Conservation (phyloP, 2,113 vertebrate genomes). For the Pollachius pollachius region DNA sequence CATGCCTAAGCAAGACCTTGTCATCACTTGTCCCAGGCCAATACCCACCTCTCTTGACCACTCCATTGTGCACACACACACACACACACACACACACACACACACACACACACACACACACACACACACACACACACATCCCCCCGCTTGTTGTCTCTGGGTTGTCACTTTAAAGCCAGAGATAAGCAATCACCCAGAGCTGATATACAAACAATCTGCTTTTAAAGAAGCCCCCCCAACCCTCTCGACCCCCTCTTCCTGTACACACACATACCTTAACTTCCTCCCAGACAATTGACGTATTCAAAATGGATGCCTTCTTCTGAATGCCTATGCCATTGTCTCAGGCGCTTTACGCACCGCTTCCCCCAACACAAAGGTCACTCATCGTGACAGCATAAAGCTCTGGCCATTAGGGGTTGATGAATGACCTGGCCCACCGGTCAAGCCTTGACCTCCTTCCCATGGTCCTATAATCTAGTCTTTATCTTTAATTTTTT, state of each 20-base stretch:
- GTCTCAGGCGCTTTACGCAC: constrained; percentile 47
- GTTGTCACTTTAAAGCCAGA: constrained; percentile 29
- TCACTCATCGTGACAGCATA: constrained; percentile 67
- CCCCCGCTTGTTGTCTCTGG: constrained; percentile 26
- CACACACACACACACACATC: background rate
- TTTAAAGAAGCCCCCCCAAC: constrained; percentile 41
- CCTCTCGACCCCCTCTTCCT: constrained; percentile 22
- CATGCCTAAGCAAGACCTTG: constrained; percentile 45
- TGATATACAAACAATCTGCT: constrained; percentile 45
- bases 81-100: background rate
- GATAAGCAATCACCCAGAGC: constrained; percentile 52
- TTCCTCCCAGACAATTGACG: constrained; percentile 54
- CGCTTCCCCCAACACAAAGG: constrained; percentile 54
- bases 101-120: constrained; percentile 1
- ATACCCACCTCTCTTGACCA: constrained; percentile 7
- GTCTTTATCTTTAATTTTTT: constrained; percentile 30
- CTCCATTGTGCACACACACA: too few species aligned
- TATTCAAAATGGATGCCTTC: constrained; percentile 64
- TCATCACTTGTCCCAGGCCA: constrained; percentile 45
- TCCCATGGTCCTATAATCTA: constrained; percentile 38
- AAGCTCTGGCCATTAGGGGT: constrained; percentile 66
- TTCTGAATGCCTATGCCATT: constrained; percentile 49
- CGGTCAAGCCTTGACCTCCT: constrained; percentile 61
- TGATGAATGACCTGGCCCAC: constrained; percentile 68
- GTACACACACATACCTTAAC: constrained; percentile 23